Base-by-base conservation (phyloP, 2,888 invertebrate species). In the Spatulosminthurus flaviceps region DNA sequence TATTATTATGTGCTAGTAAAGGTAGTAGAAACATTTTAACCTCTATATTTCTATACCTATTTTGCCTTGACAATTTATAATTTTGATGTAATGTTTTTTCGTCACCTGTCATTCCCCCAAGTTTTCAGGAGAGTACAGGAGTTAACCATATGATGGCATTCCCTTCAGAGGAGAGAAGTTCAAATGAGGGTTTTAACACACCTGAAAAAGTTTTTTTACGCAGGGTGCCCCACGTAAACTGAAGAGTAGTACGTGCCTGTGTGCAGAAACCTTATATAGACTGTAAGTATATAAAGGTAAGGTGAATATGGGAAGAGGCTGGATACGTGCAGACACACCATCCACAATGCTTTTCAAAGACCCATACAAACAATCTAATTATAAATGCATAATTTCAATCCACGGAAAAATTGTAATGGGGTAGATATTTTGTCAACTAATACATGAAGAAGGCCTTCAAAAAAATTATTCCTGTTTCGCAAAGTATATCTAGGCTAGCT, bases 401-500 rank as follows among this genome's bases (percentile, higher is more conserved):
- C 19, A 51, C n/a, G 51, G 51, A 51, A 51, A 51, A 51, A 51
- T 51, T n/a, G n/a, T 51, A 51, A 51, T 51, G 51, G 51, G 51
- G 51, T 51, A 51, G 51, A 51, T 51, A 51, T n/a, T n/a, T n/a
- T n/a, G n/a, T n/a, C n/a, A n/a, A n/a, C n/a, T n/a, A n/a, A n/a
- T n/a, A n/a, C n/a, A n/a, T n/a, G n/a, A n/a, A n/a, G n/a, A 2
- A 51, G 16, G 51, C 9, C 51, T 19, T 51, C 16, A 5, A 51
- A 51, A 51, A 51, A 51, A 19, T 51, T 51, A 51, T 51, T 51
- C 51, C 9, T 51, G 24, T 64, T 64, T 64, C 24, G 64, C 64
- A 64, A 64, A 64, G 64, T 64, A 64, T 64, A 64, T 64, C 26
- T 64, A 64, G 64, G 64, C 19, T 26, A 64, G 22, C 24, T 24